Evolutionary conservation across 2,113 vertebrate species (phyloP), one percentile per base, ranked within the genome.

Genomic region (Poicephalus gulielmi): DNA sequence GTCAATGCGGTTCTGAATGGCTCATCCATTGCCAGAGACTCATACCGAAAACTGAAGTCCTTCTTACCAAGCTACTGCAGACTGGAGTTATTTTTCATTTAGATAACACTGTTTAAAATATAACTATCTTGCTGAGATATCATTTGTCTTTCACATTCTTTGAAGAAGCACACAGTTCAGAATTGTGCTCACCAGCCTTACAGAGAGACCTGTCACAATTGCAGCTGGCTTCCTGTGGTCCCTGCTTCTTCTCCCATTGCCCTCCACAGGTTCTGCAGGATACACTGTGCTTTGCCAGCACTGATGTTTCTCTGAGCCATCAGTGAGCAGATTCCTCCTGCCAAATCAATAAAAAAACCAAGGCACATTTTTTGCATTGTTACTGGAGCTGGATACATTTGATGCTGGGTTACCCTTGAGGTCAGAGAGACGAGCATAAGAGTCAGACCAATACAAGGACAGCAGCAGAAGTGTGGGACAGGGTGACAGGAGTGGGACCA

Each of bases 91-190:
- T 98, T 98, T 98, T 97, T 98, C 95, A 82, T 97, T 97, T 96
- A 87, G 96, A 97, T 98, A 97, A 95, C 92, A 55, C 71, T 92
- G 88, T 81, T 97, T 96, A 97, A 98, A 97, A 95, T 97, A 97
- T 95, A 97, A 96, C 95, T 91, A 43, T 87, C 96, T 97, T 94
- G 94, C 94, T 95, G 93, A 88, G 91, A n/a, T 88, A 81, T 79
- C 92, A 95, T 98, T 97, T 97, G 60, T 98, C 96, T 97, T 82
- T 91, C 62, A 70, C 20, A 6, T 88, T 88, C 94, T 83, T 63
- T 86, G 90, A 90, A 75, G 89, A 37, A 95, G 76, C 33, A 59
- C 64, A 62, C 19, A 22, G 24, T 55, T 96, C 59, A 79, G 83
- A 86, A 66, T 83, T 88, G 86, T 55, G 7, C 81, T 68, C 75